Conservation (phyloP, 2,113 vertebrate genomes). For the Podocnemis expansa region DNA sequence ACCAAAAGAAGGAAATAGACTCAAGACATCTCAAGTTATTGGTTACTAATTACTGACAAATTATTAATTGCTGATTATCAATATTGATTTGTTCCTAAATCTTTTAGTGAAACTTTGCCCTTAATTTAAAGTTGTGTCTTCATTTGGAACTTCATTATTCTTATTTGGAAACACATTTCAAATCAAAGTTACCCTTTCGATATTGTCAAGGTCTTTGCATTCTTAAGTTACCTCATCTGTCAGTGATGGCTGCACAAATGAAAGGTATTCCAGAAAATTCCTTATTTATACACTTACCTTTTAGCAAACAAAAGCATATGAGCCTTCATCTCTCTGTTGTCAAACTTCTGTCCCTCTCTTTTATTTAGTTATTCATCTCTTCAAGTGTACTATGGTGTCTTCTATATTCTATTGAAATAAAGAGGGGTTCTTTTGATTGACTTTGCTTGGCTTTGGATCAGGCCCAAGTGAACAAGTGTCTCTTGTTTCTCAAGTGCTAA, state of each 20-base stretch:
- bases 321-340: background rate
- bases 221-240: background rate
- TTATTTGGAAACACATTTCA: background rate
- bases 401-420: background rate
- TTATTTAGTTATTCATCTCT: background rate
- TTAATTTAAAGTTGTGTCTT: background rate
- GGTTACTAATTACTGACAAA: too few species aligned
- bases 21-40: too few species aligned
- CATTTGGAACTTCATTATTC: background rate
- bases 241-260: background rate
- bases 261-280: background rate
- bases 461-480: background rate
- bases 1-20: too few species aligned
- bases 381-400: background rate
- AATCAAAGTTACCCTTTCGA: background rate
- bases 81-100: background rate
- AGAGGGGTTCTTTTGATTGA: background rate
- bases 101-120: accelerated
- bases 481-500: background rate
- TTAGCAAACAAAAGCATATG: background rate
- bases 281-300: background rate
- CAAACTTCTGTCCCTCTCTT: background rate
- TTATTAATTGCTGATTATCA: too few species aligned
- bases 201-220: background rate
- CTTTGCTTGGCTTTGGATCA: background rate